Base-by-base conservation (phyloP, 1,140 invertebrate species). In the Lithobius niger region DNA sequence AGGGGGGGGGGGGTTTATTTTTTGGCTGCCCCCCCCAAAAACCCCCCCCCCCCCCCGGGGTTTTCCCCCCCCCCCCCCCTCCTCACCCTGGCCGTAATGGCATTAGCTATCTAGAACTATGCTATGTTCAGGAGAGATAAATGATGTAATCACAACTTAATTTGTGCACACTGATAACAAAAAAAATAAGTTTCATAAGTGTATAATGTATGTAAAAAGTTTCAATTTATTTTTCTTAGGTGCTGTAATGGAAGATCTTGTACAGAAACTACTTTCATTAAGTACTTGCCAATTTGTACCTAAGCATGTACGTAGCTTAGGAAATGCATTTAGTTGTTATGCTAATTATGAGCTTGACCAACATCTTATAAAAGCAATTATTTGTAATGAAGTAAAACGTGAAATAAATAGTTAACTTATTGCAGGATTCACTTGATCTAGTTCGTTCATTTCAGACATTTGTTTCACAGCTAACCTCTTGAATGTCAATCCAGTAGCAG, bases 261-360 rank as follows among this genome's bases (percentile, higher is more conserved):
- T 82, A 0, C 64, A 74, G 16, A 74, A 74, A 59, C 64, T 83
- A n/a, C 68, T 95, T 24, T 66, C 77, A 54, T 66, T 88, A 2
- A 77, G 77, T 49, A 76, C 79, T 65, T 83, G 79, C 60, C 65
- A 67, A 18, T 95, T 93, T 71, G 66, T 76, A 64, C 92, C 91
- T 1, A 72, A 77, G 52, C 92, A 96, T 72, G 79, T 79, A 61
- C 90, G 88, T 62, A 91, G 92, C 72, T 77, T 96, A 64, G 87
- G 83, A 0, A 96, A 96, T 75, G 86, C 92, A 70, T 96, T 96
- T 73, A 79, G 75, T 40, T 92, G 88, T 76, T 96, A 81, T 73
- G 77, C 85, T 22, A 95, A 95, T 75, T 95, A 88, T 73, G 70
- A 84, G 66, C 74, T 83, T 13, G 52, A 53, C 24, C 15, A 53